Evolutionary conservation across 2,113 vertebrate genomes (phyloP), one percentile per base, ranked within the genome.

Genomic region (Hirundichthys speculiger): DNA sequence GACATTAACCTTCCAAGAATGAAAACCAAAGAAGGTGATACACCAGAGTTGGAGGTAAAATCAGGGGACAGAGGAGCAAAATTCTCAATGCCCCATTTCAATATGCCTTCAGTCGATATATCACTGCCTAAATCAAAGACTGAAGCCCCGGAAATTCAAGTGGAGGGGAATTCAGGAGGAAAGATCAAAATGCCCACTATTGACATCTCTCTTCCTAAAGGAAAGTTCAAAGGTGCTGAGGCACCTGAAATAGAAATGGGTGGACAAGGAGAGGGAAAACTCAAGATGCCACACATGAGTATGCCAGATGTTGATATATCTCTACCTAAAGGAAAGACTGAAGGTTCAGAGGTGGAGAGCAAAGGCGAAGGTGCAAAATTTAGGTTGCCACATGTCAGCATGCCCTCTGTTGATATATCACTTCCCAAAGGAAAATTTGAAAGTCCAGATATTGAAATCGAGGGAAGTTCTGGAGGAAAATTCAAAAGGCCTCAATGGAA

Each of bases 401-500:
- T 91, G 43, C 89, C 91, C 0, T 66, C n/a, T 45, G 34, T 92
- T 75, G 80, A 83, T 34, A 72, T 88, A 0, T 80, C 86, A n/a
- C 39, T 87, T 0, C 70, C 88, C 6, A 91, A 79, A 75, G 66
- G 54, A 52, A 84, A 85, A 1, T 6, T 30, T 13, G 78, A 90
- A 34, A 54, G 68, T 19, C 69, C 78, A 47, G 78, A 60, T 2
- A 7, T 66, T 43, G 80, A 75, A 13, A 27, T 60, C 0, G 66
- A 75, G 4, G 53, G 52, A 73, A 12, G 16, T 7, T 3, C 49
- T 64, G 42, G 18, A 14, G 68, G 68, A 10, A 86, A 76, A 49
- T 60, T 73, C 1, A 84, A 82, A 50, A 69, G 64, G 14, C 51
- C 86, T 49, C 83, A 86, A 19, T 5, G 82, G 2, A 84, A 61